Base-by-base conservation (phyloP, 2,888 invertebrate species). In the Pyrgus malvae region DNA sequence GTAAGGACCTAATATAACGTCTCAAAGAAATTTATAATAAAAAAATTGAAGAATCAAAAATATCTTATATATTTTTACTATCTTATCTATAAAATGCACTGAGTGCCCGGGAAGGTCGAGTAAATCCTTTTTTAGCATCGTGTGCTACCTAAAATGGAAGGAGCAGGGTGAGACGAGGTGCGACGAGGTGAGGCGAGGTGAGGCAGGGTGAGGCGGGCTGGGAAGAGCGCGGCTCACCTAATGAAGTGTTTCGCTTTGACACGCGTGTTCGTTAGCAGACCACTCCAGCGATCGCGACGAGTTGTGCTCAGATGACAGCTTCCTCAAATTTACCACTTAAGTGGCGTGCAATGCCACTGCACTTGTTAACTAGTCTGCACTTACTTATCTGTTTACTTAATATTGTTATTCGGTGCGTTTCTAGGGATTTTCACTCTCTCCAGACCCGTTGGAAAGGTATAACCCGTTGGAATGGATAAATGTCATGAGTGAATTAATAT, bases 171-270 rank as follows among this genome's bases (percentile, higher is more conserved):
- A 48, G 48, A 57, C 58, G 56, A 57, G 60, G 55, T 57, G 59
- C 44, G 67, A 66, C 56, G 64, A 67, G 63, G 67, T 67, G 66
- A 60, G 42, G 68, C 56, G 66, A 60, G 55, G 61, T 58, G 41
- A 48, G 50, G 57, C 58, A 50, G 56, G 58, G 54, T 57, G 60
- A 45, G 67, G 66, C 57, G 64, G 58, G 57, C 66, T 63, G 67
- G 62, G 68, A 69, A 68, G 72, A 75, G 80, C 76, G 74, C 68
- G 79, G 81, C 84, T 87, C 88, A 86, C 81, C 86, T 90, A 90
- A 89, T 90, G 88, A 89, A 90, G 89, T 87, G 87, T 85, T 81
- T 86, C 84, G 86, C 87, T 89, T 89, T 90, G 89, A 88, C 87
- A 87, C 87, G 87, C 86, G 85, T 83, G 83, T 89, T 90, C 88